Evolutionary conservation across 2,888 invertebrate genomes (phyloP).

Genomic region (Parascotia fuliginaria): DNA sequence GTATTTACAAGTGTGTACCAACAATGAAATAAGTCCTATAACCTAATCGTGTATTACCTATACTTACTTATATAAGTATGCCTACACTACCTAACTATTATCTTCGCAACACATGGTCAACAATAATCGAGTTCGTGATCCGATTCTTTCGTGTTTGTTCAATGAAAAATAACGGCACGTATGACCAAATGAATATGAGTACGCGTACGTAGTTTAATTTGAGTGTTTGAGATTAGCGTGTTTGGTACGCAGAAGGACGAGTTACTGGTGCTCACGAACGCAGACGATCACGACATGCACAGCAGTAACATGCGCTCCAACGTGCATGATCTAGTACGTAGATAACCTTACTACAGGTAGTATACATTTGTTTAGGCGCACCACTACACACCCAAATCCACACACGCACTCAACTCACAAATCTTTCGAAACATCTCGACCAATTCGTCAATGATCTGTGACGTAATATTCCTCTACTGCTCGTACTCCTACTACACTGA

Average conservation of each 20-base stretch:
- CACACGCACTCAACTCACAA: slow-evolving; percentile 41
- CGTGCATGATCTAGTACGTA: slow-evolving; percentile 22
- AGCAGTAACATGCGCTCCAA: neutral
- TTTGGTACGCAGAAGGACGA: slow-evolving; percentile 15
- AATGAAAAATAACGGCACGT: slow-evolving; percentile 34
- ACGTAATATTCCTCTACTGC: slow-evolving; percentile 37
- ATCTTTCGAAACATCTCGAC: slow-evolving; percentile 53
- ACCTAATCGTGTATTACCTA: slow-evolving; percentile 12
- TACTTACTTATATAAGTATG: neutral
- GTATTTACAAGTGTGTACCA: no score
- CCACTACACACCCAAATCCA: slow-evolving; percentile 14
- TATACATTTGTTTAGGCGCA: slow-evolving; percentile 38
- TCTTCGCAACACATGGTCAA: slow-evolving; percentile 24
- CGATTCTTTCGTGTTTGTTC: slow-evolving; percentile 34
- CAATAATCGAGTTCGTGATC: slow-evolving; percentile 32
- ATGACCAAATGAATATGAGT: slow-evolving; percentile 22
- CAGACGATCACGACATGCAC: slow-evolving; percentile 10
- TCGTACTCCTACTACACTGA: neutral
- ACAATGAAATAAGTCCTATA: neutral
- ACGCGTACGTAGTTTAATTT: slow-evolving; percentile 8
- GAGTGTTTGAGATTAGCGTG: slow-evolving; percentile 9
- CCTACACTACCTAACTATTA: slow-evolving; percentile 15
- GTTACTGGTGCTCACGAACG: slow-evolving; percentile 6
- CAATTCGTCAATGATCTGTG: slow-evolving; percentile 42
- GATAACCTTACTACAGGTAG: slow-evolving; percentile 34